Evolutionary conservation across 1,140 invertebrate species (phyloP).

Genomic region (Temnothorax nylanderi): DNA sequence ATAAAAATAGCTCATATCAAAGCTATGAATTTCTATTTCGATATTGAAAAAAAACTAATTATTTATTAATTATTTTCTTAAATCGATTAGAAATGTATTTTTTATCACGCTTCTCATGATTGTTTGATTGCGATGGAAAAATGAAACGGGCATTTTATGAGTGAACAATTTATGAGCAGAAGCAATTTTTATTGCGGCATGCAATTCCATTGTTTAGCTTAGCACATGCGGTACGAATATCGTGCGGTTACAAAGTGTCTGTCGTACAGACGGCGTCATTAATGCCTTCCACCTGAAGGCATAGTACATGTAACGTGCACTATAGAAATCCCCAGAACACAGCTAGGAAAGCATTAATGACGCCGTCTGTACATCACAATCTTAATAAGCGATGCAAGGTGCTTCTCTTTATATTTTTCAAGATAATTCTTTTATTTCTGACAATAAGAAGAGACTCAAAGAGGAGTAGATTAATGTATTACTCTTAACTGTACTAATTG

Average conservation of each 20-base stretch:
- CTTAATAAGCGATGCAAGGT: neutral
- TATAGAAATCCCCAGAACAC: too few relatives aligned
- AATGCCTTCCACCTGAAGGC: too few relatives aligned
- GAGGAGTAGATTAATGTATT: neutral
- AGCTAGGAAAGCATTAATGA: too few relatives aligned
- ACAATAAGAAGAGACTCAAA: neutral
- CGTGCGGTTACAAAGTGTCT: neutral
- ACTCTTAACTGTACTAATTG: neutral
- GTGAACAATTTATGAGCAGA: neutral
- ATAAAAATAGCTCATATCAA: neutral
- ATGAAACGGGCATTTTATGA: neutral
- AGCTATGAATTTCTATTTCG: neutral
- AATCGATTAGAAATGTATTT: neutral
- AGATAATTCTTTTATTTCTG: slow-evolving; percentile 12
- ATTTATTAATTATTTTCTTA: neutral
- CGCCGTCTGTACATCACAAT: neutral
- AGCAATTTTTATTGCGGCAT: slow-evolving; percentile 9
- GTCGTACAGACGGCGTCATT: neutral
- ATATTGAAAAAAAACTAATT: neutral
- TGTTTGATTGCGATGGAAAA: neutral
- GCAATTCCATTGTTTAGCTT: slow-evolving; percentile 1
- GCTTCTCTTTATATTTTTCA: neutral
- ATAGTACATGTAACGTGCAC: too few relatives aligned
- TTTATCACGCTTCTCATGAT: neutral
- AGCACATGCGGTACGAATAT: neutral